Percentiles rank a stretch among this genome's conserved stretches.
Conservation (phyloP, 2,888 invertebrate genomes). For the Nomada flava region DNA sequence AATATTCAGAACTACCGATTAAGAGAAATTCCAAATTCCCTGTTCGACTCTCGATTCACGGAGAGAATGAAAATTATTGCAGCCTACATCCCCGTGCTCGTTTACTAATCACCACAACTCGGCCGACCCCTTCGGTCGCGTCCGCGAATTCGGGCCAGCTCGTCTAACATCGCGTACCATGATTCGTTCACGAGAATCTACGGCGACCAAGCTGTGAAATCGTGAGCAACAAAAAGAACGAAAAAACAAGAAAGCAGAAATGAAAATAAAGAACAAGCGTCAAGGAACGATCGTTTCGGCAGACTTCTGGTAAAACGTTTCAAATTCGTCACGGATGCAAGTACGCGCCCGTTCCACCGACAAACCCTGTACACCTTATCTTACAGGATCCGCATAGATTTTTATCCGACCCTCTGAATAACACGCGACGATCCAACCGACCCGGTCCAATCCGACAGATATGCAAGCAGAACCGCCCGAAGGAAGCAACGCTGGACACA, state of each 20-base stretch:
- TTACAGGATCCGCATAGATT: slow-evolving; percentile 28
- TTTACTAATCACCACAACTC: slow-evolving; percentile 6
- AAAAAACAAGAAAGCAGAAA: not conserved
- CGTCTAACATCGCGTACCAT: slow-evolving; percentile 72
- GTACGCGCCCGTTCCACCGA: slow-evolving; percentile 14
- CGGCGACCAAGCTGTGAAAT: slow-evolving; percentile 7
- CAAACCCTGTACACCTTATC: not conserved
- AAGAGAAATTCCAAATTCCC: slow-evolving; percentile 19
- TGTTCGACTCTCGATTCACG: not conserved
- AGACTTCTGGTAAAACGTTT: slow-evolving; percentile 47
- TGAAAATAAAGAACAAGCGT: not conserved
- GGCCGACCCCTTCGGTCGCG: slow-evolving; percentile 29
- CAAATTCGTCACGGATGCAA: slow-evolving; percentile 55
- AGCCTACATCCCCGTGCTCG: slow-evolving; percentile 3
- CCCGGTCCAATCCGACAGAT: slow-evolving; percentile 58
- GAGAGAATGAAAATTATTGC: not conserved
- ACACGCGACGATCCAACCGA: slow-evolving; percentile 66
- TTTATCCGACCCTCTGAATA: slow-evolving; percentile 45
- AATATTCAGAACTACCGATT: slow-evolving; percentile 14
- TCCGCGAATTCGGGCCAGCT: slow-evolving; percentile 78
- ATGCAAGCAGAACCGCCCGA: slow-evolving; percentile 23
- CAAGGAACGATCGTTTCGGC: slow-evolving; percentile 65
- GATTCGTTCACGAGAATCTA: slow-evolving; percentile 46
- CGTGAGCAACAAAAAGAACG: not conserved
- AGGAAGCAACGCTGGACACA: slow-evolving; percentile 41